Conservation (phyloP, 2,113 vertebrate species). For the Triplophysa dalaica region DNA sequence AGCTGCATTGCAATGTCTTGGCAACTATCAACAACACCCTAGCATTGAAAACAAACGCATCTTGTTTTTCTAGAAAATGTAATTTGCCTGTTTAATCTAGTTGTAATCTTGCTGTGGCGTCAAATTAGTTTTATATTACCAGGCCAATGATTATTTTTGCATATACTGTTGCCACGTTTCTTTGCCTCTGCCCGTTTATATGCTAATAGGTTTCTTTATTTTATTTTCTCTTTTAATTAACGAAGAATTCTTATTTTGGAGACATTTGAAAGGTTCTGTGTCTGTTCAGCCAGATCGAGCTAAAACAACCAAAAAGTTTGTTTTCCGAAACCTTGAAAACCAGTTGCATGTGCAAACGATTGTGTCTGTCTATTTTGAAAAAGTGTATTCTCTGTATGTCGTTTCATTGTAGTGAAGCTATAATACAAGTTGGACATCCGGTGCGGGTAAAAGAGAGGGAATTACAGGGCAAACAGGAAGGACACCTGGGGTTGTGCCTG, state of each 20-base stretch:
- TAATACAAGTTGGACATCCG: slow-evolving; percentile 43
- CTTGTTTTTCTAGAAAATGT: neutral
- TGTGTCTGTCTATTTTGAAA: slow-evolving; percentile 5
- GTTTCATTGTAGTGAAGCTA: slow-evolving; percentile 26
- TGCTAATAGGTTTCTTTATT: neutral
- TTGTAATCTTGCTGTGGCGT: slow-evolving; percentile 38
- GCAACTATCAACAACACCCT: too few relatives aligned
- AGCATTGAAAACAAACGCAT: too few relatives aligned
- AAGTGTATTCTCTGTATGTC: slow-evolving; percentile 5
- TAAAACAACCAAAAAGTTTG: neutral
- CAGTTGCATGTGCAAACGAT: slow-evolving; percentile 27
- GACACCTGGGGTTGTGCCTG: slow-evolving; percentile 60
- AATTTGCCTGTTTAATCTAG: too few relatives aligned
- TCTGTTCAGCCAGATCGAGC: neutral
- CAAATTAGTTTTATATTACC: slow-evolving; percentile 23
- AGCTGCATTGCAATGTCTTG: too few relatives aligned
- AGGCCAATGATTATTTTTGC: slow-evolving; percentile 31
- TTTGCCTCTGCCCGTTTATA: neutral
- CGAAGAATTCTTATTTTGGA: neutral
- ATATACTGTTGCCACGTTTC: neutral
- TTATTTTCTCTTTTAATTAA: neutral
- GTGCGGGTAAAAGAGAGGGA: slow-evolving; percentile 34
- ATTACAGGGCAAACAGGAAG: slow-evolving; percentile 53
- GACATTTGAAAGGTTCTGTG: neutral
- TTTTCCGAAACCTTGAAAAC: neutral